Percentiles rank a stretch among this genome's conserved stretches.
phyloP scores from a whole-genome alignment of 1,140 invertebrate species.

The Idris sp. region DNA sequence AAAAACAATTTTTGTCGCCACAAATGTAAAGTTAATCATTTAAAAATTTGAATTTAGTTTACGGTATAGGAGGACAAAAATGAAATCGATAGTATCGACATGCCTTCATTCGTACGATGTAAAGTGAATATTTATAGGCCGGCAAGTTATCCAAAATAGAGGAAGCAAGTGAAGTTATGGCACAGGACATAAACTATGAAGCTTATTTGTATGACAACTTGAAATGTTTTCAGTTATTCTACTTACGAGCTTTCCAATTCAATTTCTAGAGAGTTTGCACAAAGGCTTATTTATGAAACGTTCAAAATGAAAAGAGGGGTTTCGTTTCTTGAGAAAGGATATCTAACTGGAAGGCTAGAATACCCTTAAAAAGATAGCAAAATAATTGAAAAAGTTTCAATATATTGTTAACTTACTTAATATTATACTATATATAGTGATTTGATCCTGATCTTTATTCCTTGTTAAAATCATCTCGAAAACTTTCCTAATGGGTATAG shows the following conservation, averaged over 20 bases:
- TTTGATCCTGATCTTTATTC: conserved; percentile 49
- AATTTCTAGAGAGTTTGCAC: conserved; percentile 66
- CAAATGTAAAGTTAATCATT: too few relatives aligned
- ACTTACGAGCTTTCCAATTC: conserved; percentile 69
- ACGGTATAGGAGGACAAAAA: too few relatives aligned
- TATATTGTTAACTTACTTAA: conserved; percentile 62
- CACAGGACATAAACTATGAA: conserved; percentile 29
- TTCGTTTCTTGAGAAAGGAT: conserved; percentile 55
- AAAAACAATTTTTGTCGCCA: too few relatives aligned
- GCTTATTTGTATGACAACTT: conserved; percentile 57
- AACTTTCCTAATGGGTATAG: too few relatives aligned
- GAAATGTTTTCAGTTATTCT: conserved; percentile 64
- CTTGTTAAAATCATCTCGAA: conserved; percentile 15
- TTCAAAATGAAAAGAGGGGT: conserved; percentile 56
- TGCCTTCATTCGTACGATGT: too few relatives aligned
- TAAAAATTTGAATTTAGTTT: too few relatives aligned
- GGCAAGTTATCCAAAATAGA: conserved; percentile 24
- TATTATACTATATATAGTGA: conserved; percentile 43
- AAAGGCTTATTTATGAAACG: conserved; percentile 71
- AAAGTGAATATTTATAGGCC: too few relatives aligned
- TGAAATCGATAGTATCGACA: too few relatives aligned
- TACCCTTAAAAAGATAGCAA: conserved; percentile 66
- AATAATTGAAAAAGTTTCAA: conserved; percentile 73
- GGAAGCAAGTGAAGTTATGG: conserved; percentile 7
- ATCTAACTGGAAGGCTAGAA: conserved; percentile 44